Evolutionary conservation across 1,140 invertebrate species (phyloP).

Genomic region (Solenopsis invicta): DNA sequence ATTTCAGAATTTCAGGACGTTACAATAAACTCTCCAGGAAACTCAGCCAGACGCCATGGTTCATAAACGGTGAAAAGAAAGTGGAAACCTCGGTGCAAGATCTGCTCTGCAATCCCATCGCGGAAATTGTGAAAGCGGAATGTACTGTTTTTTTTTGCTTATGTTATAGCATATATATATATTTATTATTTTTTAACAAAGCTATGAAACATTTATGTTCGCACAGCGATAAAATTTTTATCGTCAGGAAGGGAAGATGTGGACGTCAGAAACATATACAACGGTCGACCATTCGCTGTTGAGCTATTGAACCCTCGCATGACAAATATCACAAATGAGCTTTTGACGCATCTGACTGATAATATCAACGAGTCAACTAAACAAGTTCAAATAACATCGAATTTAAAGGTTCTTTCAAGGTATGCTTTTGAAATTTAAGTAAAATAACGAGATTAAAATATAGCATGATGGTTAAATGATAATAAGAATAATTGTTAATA

Average conservation of each 20-base stretch:
- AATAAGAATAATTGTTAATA: neutral
- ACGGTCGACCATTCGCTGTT: slow-evolving; percentile 94
- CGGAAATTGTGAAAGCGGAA: slow-evolving; percentile 87
- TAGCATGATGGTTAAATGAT: neutral
- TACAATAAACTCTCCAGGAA: slow-evolving; percentile 96
- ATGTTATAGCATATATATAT: neutral
- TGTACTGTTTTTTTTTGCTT: slow-evolving; percentile 80
- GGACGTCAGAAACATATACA: slow-evolving; percentile 95
- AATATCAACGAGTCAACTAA: slow-evolving; percentile 89
- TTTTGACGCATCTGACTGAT: slow-evolving; percentile 88
- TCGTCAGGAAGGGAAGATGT: slow-evolving; percentile 98
- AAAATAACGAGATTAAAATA: slow-evolving; percentile 13
- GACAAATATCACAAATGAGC: slow-evolving; percentile 86
- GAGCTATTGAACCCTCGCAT: slow-evolving; percentile 92
- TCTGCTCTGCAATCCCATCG: slow-evolving; percentile 91
- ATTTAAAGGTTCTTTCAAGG: slow-evolving; percentile 90
- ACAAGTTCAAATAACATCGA: slow-evolving; percentile 89
- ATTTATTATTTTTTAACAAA: neutral
- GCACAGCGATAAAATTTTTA: slow-evolving; percentile 90
- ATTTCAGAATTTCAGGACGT: slow-evolving; percentile 87
- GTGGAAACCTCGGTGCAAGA: slow-evolving; percentile 97
- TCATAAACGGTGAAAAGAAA: slow-evolving; percentile 93
- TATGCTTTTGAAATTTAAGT: slow-evolving; percentile 80
- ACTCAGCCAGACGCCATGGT: slow-evolving; percentile 97
- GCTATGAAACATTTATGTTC: slow-evolving; percentile 25